These are phyloP conservation scores for Parasteatoda lunata DNA, from an alignment of 2,888 invertebrate genomes.

Conservation along the genomic window DNA sequence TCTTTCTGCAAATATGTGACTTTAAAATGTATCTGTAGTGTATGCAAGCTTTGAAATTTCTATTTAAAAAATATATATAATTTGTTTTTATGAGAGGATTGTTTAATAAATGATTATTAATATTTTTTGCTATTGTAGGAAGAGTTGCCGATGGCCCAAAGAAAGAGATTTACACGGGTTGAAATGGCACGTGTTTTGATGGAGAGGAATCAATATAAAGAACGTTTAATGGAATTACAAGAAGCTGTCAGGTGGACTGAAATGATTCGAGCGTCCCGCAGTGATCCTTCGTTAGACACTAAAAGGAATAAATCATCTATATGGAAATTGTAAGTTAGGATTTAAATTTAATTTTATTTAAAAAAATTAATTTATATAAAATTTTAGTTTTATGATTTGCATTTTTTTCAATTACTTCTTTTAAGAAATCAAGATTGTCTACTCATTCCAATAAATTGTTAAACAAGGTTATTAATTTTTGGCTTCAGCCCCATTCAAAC, in stretches of 20 bases:
- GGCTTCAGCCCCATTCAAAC: too few relatives aligned
- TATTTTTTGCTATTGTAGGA: conserved; percentile 78
- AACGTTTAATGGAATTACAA: conserved; percentile 98
- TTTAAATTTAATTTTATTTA: too few relatives aligned
- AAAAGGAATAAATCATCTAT: conserved; percentile 82
- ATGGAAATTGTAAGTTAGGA: conserved; percentile 85
- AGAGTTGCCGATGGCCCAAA: conserved; percentile 95
- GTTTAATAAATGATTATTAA: too few relatives aligned
- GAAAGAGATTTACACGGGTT: conserved; percentile 96
- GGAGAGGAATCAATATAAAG: conserved; percentile 99
- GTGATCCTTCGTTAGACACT: conserved; percentile 75
- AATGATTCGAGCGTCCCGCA: conserved; percentile 90
- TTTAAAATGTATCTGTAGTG: too few relatives aligned
- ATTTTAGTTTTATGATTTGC: neutral
- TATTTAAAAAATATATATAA: too few relatives aligned
- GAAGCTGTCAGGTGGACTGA: conserved; percentile 98
- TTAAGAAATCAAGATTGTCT: too few relatives aligned
- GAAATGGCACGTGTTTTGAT: conserved; percentile 99
- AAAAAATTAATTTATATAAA: too few relatives aligned
- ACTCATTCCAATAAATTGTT: too few relatives aligned
- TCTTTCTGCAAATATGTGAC: too few relatives aligned
- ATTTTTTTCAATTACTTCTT: neutral
- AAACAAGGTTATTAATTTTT: too few relatives aligned
- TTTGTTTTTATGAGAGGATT: too few relatives aligned
- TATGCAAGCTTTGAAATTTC: too few relatives aligned